phyloP scores from a whole-genome alignment of 2,888 invertebrate species.

The Eristalis tenax region DNA sequence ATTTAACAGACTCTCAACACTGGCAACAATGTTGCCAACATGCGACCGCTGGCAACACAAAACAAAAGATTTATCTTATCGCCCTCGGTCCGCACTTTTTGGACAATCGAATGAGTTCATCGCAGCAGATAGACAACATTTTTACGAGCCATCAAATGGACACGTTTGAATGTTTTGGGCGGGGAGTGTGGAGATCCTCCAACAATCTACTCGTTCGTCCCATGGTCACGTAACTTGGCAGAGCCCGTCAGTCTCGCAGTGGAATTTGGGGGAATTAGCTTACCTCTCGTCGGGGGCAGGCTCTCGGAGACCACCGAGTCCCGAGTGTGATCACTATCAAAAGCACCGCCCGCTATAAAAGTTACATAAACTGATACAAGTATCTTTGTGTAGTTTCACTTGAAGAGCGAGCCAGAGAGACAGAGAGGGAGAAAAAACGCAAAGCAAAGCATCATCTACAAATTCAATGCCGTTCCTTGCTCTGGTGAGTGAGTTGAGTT shows the following conservation, averaged over 20 bases:
- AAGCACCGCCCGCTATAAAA: constrained; percentile 62
- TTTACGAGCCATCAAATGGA: constrained; percentile 22
- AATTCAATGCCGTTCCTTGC: constrained; percentile 66
- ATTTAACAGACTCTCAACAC: neutral
- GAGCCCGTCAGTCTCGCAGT: neutral
- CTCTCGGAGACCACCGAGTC: constrained; percentile 11
- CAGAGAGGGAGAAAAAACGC: constrained; percentile 4
- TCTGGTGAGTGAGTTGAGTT: constrained; percentile 14
- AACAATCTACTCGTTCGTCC: neutral
- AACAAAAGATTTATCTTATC: neutral
- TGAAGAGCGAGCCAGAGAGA: neutral
- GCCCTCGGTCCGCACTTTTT: neutral
- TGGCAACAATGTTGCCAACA: constrained; percentile 10
- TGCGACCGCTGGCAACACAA: neutral
- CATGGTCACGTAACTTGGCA: neutral
- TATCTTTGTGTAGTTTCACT: constrained; percentile 32
- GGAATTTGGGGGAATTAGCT: neutral
- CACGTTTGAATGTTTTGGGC: neutral
- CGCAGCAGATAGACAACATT: neutral
- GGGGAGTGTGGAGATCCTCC: neutral
- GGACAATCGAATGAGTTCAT: neutral
- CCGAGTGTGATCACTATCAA: constrained; percentile 56
- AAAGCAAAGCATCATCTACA: neutral
- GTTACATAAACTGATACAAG: constrained; percentile 31
- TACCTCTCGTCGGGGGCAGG: neutral